Evolutionary conservation across 2,113 vertebrate species (phyloP).

Genomic region (Mixornis gularis): DNA sequence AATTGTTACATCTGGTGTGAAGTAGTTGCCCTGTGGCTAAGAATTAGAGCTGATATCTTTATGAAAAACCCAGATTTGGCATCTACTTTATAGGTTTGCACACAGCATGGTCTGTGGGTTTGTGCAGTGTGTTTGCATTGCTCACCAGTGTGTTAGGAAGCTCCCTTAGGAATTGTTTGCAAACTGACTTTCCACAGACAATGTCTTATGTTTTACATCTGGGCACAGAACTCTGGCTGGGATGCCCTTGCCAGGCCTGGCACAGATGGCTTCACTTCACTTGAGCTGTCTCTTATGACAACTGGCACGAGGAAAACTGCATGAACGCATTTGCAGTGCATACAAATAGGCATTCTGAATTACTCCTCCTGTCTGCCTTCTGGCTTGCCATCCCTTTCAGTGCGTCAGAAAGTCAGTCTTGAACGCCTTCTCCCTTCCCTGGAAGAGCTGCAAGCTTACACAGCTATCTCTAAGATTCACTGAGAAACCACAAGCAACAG

Average conservation of each 20-base stretch:
- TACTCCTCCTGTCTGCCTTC: not conserved
- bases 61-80: not conserved
- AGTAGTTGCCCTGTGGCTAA: not conserved
- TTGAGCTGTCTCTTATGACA: conserved; percentile 11
- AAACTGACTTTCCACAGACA: not conserved
- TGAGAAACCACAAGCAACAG: not conserved
- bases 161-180: not conserved
- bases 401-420: not conserved
- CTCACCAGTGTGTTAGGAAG: not conserved
- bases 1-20: not conserved
- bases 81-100: not conserved
- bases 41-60: not conserved
- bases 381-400: not conserved
- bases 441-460: not conserved
- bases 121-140: not conserved
- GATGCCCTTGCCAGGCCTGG: conserved; percentile 14
- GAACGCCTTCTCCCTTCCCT: not conserved
- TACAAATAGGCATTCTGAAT: not conserved
- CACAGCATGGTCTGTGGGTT: not conserved
- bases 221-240: not conserved
- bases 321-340: not conserved
- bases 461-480: not conserved
- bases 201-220: not conserved
- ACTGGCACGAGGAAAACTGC: not conserved
- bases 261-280: conserved; percentile 15